Evolutionary conservation across 1,140 invertebrate genomes (phyloP), one percentile per base, ranked within the genome.

Genomic region (Belonocnema kinseyi): DNA sequence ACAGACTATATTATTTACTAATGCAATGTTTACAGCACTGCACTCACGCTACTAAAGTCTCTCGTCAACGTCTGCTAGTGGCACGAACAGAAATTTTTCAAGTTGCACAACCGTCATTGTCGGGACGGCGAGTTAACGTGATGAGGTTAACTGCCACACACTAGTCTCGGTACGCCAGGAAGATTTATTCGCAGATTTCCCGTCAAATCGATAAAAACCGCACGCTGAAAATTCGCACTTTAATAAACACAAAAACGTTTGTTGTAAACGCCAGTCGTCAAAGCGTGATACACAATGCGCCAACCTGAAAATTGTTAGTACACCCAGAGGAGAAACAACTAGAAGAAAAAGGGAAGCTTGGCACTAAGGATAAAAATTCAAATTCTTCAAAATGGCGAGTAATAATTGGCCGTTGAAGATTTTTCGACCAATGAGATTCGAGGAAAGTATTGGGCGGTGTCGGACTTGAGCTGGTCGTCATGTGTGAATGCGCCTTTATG

Each of bases 21-120:
- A 5, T 71, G 33, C 58, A 19, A 76, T 76, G 75, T 76, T 76
- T 72, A 76, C 75, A 71, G 61, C 75, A 76, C 75, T 76, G 75
- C 33, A 71, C 51, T 76, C 54, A 66, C 74, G 46, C 52, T 53
- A 71, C 26, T 46, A n/a, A 19, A 19, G 70, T 16, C 33, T 75
- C 40, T 46, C 40, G 40, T 46, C 73, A 61, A 75, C 74, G 19
- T 76, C 52, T 66, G 61, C 40, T 76, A 51, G 33, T 76, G 74
- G 61, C 70, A 76, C 50, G 61, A 53, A 50, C 66, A 71, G 50
- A 76, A 52, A 76, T 72, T 76, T 76, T 76, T 72, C 53, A 72
- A 40, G 70, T 50, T 76, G 70, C 66, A 76, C 75, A 72, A 72
- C 52, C 75, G 75, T 53, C 75, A 76, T 76, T 66, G 33, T 40